Evolutionary conservation across 2,113 vertebrate genomes (phyloP).

Genomic region (Poeciliopsis retropinna): DNA sequence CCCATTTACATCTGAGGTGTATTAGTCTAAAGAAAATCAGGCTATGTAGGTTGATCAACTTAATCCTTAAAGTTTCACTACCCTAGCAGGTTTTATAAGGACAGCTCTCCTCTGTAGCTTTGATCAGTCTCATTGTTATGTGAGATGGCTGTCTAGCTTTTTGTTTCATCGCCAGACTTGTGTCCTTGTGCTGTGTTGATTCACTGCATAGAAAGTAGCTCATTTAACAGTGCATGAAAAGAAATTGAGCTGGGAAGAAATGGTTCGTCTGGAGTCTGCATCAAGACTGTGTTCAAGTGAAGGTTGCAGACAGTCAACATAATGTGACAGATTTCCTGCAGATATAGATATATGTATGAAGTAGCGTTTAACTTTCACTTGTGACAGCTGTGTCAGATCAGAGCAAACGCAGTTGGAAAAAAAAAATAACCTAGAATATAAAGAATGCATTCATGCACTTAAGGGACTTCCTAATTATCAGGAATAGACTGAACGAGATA

Average conservation of each 20-base stretch:
- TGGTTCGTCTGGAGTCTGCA: constrained; percentile 39
- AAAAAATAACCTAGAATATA: too few species aligned
- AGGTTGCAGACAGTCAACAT: constrained; percentile 38
- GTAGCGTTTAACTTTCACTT: neutral
- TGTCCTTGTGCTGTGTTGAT: constrained; percentile 65
- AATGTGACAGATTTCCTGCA: constrained; percentile 14
- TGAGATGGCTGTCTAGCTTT: constrained; percentile 43
- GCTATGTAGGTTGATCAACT: constrained; percentile 17
- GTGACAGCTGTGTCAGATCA: neutral
- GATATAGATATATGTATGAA: neutral
- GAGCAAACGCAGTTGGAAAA: neutral
- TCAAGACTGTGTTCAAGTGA: constrained; percentile 29
- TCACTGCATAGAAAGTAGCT: constrained; percentile 58
- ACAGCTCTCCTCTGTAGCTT: constrained; percentile 28
- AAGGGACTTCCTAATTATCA: neutral
- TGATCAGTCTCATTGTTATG: constrained; percentile 40
- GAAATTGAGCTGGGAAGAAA: constrained; percentile 46
- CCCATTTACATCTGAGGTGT: constrained; percentile 19
- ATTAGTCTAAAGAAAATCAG: constrained; percentile 47
- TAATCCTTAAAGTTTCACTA: constrained; percentile 54
- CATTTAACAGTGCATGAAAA: constrained; percentile 42
- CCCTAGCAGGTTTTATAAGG: constrained; percentile 19
- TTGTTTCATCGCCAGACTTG: constrained; percentile 51
- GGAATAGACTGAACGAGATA: neutral
- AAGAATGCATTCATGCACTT: neutral